Evolutionary conservation across 1,140 invertebrate genomes (phyloP).

Genomic region (Cepaea nemoralis): DNA sequence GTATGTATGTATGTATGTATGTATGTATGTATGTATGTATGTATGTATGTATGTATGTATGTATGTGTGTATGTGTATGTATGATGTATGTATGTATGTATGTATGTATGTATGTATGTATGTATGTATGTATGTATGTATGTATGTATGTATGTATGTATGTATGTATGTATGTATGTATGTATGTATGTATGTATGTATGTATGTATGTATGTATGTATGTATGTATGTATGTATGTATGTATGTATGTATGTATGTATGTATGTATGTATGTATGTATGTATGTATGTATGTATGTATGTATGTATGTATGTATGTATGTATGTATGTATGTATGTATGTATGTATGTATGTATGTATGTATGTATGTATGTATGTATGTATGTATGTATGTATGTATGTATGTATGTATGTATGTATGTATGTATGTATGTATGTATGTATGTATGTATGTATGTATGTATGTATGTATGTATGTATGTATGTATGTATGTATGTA

Average conservation of each 20-base stretch:
- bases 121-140: conserved; percentile 37
- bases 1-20: too few relatives aligned
- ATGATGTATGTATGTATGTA: not conserved
- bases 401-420: conserved; percentile 18
- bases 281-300: too few relatives aligned
- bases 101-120: conserved; percentile 30
- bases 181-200: conserved; percentile 18
- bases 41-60: too few relatives aligned
- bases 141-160: conserved; percentile 6
- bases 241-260: too few relatives aligned
- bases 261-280: too few relatives aligned
- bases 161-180: conserved; percentile 9
- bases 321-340: too few relatives aligned
- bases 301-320: too few relatives aligned
- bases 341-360: not conserved
- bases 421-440: not conserved
- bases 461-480: not conserved
- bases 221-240: too few relatives aligned
- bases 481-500: not conserved
- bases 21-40: too few relatives aligned
- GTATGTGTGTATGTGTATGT: conserved; percentile 1
- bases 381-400: conserved; percentile 33
- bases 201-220: conserved; percentile 7
- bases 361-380: conserved; percentile 42
- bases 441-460: not conserved